A percentile compares a stretch with the other conserved stretches of the same genome.
Conservation (phyloP, 2,113 vertebrate species). For the Bos taurus region ARS-UCD2.0 NC_037349.1:40569501-40570000, state of each 20-base stretch:
- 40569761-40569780: background rate
- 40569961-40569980: background rate
- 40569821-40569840: background rate
- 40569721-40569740: background rate
- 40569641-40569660: slow-evolving; percentile 56
- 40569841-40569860: background rate
- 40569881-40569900: background rate
- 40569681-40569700: background rate
- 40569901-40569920: background rate
- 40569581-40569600: background rate
- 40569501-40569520: slow-evolving; percentile 27
- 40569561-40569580: background rate
- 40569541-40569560: slow-evolving; percentile 37
- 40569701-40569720: background rate
- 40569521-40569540: slow-evolving; percentile 21
- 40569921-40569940: background rate
- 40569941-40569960: background rate
- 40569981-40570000: background rate
- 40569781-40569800: background rate
- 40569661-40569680: background rate
- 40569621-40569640: background rate
- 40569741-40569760: background rate
- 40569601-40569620: slow-evolving; percentile 34
- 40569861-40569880: background rate
- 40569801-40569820: background rate